phyloP scores from a whole-genome alignment of 2,113 vertebrate genomes.

The Boulengeromyrus knoepffleri region DNA sequence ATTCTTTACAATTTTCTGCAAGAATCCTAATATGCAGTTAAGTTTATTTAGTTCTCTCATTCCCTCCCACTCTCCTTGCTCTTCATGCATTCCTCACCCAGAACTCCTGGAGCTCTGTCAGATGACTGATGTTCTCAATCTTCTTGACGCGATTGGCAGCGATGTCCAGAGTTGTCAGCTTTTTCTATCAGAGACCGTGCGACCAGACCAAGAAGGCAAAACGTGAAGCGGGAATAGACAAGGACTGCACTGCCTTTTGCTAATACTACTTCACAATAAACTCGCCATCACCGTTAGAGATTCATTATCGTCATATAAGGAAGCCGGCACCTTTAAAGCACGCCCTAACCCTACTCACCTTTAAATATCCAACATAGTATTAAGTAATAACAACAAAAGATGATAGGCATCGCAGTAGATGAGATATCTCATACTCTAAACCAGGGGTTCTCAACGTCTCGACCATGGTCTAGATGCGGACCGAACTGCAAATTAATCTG shows the following conservation, averaged over 20 bases:
- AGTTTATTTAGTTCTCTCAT: neutral
- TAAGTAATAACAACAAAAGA: neutral
- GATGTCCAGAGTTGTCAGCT: constrained; percentile 92
- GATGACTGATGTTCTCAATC: constrained; percentile 89
- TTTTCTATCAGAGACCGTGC: constrained; percentile 66
- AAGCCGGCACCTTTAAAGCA: neutral
- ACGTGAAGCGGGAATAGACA: neutral
- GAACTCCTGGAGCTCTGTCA: constrained; percentile 95
- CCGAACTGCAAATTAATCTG: neutral
- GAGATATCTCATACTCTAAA: neutral
- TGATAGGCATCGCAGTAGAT: neutral
- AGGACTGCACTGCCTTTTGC: neutral
- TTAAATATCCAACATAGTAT: neutral
- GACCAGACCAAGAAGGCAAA: neutral
- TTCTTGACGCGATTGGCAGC: constrained; percentile 92
- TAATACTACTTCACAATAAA: neutral
- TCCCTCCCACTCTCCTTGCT: neutral
- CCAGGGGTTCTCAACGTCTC: neutral
- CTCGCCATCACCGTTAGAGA: neutral
- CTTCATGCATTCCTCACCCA: constrained; percentile 68
- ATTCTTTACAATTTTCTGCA: too few relatives aligned
- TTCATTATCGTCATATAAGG: neutral
- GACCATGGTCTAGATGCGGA: neutral
- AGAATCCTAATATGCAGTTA: neutral
- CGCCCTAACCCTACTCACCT: neutral